Base-by-base conservation (phyloP, 64 coral and sea anemone species). In the Stichodactyla helianthus region DNA sequence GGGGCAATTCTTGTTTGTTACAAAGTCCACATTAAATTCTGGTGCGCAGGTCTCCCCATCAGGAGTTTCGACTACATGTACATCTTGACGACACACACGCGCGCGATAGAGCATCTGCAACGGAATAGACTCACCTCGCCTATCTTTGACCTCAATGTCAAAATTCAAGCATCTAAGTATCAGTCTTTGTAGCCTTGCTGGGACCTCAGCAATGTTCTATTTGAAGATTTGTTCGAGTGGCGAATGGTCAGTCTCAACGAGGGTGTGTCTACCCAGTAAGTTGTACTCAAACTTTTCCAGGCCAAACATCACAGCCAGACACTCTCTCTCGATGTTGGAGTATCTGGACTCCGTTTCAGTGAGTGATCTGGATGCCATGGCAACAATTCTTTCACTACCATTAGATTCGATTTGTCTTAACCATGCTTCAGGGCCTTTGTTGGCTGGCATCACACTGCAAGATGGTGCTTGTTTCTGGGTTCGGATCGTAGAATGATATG, bases 221-320 rank as follows among this genome's bases (percentile, higher is more conserved):
- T 92, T 92, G 54, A 92, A 88, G 87, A 68, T 91, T 53, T 80
- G 83, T 56, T 91, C 89, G 27, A 91, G 77, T 5, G 89, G 55
- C 8, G 91, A 87, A 61, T 92, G 79, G 25, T 83, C 91, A 17
- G 90, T 92, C 65, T 92, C 77, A 18, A 87, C 79, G 8, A 55
- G 82, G 25, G 50, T 74, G 51, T 63, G 15, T 13, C 55, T 50
- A 16, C 71, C 76, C 5, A 80, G 77, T 12, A 88, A 55, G 87
- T 88, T 62, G 77, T 68, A 84, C 19, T 89, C 79, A 53, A 89
- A 89, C 51, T 89, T 89, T 57, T 89, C 88, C 19, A 89, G 44
- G 50, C 58, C 88, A 55, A 83, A 89, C 10, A 52, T 71, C 19
- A 89, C 79, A 7, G 79, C 88, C 4, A 83, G 22, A 13, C 59